Base-by-base conservation (phyloP, 1,140 invertebrate species). In the Eupeodes corollae region DNA sequence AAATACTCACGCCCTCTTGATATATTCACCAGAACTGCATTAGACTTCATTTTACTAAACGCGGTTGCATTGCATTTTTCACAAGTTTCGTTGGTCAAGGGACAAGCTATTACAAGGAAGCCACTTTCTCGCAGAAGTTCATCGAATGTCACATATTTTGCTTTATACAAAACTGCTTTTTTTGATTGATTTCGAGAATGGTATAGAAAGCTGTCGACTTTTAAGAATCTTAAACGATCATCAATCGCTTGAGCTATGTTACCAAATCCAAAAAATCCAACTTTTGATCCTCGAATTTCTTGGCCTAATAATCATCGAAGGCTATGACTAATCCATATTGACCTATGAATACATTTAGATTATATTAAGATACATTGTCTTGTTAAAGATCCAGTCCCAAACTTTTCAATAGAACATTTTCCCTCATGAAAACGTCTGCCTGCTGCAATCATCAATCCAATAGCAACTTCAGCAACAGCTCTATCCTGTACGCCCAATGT, bases 401-500 rank as follows among this genome's bases (percentile, higher is more conserved):
- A 41, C 9, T 41, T 41, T 26, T 65, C 63, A 38, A 66, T 66
- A 49, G 57, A 63, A 30, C 44, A 44, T 46, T 60, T 58, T n/a
- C 84, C 86, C 77, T 94, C 88, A 40, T 91, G 75, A 13, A 96
- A 71, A 56, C 88, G 77, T 50, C 92, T 56, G n/a, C 56, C 50
- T 3, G 64, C 66, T 16, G 64, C 61, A 1, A 68, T 55, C 19
- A 68, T 41, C 2, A 68, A 21, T 69, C 73, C 46, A 39, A 98
- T 76, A 5, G 89, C 85, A 21, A 92, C 69, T 71, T 98, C 92
- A 14, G 92, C 90, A 16, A 87, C 88, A 3, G 92, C 86, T 70
- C 90, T 84, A 6, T 91, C 93, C 30, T 97, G 70, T 11, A 95
- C 85, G 56, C 82, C 80, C 16, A 92, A 92, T 2, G 93, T 96